A percentile compares a stretch with the other conserved stretches of the same genome.
Evolutionary conservation across 2,888 invertebrate genomes (phyloP).

Genomic region (Platycheirus rosarum): DNA sequence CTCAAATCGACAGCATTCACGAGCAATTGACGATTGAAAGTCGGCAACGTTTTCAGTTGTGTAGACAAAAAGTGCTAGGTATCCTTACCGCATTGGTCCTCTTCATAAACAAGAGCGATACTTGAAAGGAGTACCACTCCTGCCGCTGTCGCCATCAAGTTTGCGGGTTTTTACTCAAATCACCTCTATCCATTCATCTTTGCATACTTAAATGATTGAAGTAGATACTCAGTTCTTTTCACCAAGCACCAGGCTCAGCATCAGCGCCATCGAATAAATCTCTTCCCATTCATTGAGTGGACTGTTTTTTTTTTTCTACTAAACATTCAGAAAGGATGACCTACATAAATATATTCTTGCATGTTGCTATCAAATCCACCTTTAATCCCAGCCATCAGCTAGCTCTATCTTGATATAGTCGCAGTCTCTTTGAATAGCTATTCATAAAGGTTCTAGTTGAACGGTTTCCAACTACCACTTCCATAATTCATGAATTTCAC

Average conservation of each 20-base stretch:
- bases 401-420: neutral
- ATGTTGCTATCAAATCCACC: conserved; percentile 31
- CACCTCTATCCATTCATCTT: conserved; percentile 15
- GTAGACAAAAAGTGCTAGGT: neutral
- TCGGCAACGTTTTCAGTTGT: too few relatives aligned
- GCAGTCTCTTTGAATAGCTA: conserved; percentile 24
- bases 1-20: conserved; percentile 46
- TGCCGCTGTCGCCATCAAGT: conserved; percentile 20
- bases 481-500: conserved; percentile 56
- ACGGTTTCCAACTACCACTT: conserved; percentile 37
- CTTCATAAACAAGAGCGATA: conserved; percentile 26
- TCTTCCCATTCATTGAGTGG: conserved; percentile 28
- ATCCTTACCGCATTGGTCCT: conserved; percentile 1
- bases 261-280: conserved; percentile 34
- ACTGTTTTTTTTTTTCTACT: conserved; percentile 15
- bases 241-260: conserved; percentile 8
- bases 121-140: conserved; percentile 38
- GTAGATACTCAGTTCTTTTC: conserved; percentile 7
- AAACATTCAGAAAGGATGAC: neutral
- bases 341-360: conserved; percentile 20
- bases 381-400: conserved; percentile 25
- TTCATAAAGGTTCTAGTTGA: conserved; percentile 44
- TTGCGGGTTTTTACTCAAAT: conserved; percentile 24
- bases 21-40: conserved; percentile 43
- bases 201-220: neutral